Conservation (phyloP, 1,140 invertebrate genomes). For the Fragariocoptes setiger region DNA sequence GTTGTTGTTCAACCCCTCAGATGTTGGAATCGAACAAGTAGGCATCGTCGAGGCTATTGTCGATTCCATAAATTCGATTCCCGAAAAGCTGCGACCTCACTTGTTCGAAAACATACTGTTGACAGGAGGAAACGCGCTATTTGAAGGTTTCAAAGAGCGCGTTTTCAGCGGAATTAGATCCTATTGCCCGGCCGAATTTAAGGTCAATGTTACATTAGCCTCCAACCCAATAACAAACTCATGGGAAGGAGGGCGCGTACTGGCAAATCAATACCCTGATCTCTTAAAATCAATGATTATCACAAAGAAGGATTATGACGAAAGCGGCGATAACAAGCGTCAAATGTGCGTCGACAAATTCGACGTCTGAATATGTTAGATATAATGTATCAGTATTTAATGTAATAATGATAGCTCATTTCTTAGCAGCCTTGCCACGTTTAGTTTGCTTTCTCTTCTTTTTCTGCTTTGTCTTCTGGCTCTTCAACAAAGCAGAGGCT, state of each 20-base stretch:
- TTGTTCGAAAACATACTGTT: conserved; percentile 60
- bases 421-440: too few relatives aligned
- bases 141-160: conserved; percentile 46
- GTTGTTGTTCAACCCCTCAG: conserved; percentile 69
- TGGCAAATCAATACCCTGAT: conserved; percentile 28
- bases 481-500: conserved; percentile 57
- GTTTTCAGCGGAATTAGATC: conserved; percentile 38
- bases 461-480: conserved; percentile 42
- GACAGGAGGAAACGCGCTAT: conserved; percentile 44
- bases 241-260: conserved; percentile 48
- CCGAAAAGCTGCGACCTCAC: conserved; percentile 35
- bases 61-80: conserved; percentile 23
- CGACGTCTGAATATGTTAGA: conserved; percentile 4
- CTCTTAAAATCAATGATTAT: conserved; percentile 16
- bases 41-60: conserved; percentile 68
- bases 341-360: conserved; percentile 11
- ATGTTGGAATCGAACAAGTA: conserved; percentile 73
- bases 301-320: conserved; percentile 55
- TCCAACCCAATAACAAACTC: conserved; percentile 38
- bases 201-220: conserved; percentile 35
- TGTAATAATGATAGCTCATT: neutral
- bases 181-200: conserved; percentile 36
- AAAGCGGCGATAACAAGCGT: conserved; percentile 25
- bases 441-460: conserved; percentile 28
- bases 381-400: neutral